These are phyloP conservation scores for Zygaena filipendulae DNA, from an alignment of 2,888 invertebrate genomes.

Conservation along the genomic window DNA sequence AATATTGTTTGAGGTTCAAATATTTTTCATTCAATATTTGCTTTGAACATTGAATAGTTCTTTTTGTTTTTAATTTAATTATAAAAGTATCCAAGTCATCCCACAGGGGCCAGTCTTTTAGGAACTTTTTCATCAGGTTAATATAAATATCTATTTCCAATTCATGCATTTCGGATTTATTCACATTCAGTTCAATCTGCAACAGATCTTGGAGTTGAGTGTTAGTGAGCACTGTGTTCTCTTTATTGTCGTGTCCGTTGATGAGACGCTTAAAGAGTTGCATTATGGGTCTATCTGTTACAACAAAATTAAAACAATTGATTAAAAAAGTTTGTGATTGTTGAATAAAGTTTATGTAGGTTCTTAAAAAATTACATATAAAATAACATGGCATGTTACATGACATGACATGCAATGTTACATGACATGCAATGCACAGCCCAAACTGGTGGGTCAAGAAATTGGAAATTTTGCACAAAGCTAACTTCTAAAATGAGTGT, in stretches of 20 bases:
- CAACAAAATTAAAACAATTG: conserved; percentile 16
- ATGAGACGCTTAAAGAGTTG: conserved; percentile 35
- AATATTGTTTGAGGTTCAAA: conserved; percentile 29
- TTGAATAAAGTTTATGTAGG: neutral
- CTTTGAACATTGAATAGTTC: conserved; percentile 19
- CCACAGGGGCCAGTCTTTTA: conserved; percentile 54
- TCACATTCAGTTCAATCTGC: conserved; percentile 33
- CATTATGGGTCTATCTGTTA: conserved; percentile 46
- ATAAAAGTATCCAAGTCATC: conserved; percentile 35
- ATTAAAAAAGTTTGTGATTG: conserved; percentile 1
- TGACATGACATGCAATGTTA: too few species aligned
- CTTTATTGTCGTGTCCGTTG: conserved; percentile 28
- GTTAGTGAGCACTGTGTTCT: conserved; percentile 41
- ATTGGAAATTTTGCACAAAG: too few species aligned
- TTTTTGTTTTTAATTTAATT: conserved; percentile 22
- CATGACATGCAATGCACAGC: too few species aligned
- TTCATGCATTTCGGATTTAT: conserved; percentile 25
- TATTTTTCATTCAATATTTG: conserved; percentile 31
- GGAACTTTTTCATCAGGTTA: conserved; percentile 39
- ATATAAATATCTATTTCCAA: conserved; percentile 42
- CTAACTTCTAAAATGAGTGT: too few species aligned
- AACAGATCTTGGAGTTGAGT: conserved; percentile 39
- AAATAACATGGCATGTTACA: too few species aligned
- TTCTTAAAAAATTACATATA: neutral
- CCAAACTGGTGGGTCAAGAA: too few species aligned